A percentile compares a stretch with the other conserved stretches of the same genome.
Evolutionary conservation across 2,113 vertebrate species (phyloP).

Genomic region (Zosterops lateralis): DNA sequence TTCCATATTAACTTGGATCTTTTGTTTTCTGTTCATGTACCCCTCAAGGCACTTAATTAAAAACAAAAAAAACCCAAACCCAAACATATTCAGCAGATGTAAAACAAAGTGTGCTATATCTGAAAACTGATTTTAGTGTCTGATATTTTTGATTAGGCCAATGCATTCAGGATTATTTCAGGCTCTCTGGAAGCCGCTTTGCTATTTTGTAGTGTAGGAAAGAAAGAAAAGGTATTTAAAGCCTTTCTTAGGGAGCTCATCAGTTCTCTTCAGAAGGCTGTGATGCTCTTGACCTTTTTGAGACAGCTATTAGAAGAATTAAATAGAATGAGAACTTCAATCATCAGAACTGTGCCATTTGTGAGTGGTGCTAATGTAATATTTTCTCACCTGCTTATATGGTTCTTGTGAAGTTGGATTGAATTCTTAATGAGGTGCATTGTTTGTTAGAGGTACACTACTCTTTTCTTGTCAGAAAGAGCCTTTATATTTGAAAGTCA

Average conservation of each 20-base stretch:
- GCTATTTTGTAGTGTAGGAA: not conserved
- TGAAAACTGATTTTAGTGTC: not conserved
- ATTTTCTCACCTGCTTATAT: not conserved
- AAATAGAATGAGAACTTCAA: not conserved
- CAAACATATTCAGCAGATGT: not conserved
- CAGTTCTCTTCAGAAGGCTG: not conserved
- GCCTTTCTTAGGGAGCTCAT: not conserved
- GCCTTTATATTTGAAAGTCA: not conserved
- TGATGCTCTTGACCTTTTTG: constrained; percentile 1
- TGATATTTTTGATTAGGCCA: not conserved
- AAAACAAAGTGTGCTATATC: not conserved
- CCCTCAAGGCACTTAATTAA: not conserved
- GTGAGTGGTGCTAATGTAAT: not conserved
- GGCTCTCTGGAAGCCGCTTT: not conserved
- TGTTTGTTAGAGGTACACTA: constrained; percentile 1
- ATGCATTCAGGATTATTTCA: not conserved
- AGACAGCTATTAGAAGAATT: constrained; percentile 16
- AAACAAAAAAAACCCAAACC: not conserved
- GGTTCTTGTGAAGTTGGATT: not conserved
- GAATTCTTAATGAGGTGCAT: not conserved
- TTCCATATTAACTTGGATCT: not conserved
- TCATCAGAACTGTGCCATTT: not conserved
- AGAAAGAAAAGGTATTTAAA: not conserved
- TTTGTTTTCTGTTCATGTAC: not conserved
- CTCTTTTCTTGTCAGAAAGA: not conserved